Percentiles rank a stretch among this genome's conserved stretches.
phyloP scores from a whole-genome alignment of 2,797 vertebrate genomes.

The Megaceryle alcyon region DNA sequence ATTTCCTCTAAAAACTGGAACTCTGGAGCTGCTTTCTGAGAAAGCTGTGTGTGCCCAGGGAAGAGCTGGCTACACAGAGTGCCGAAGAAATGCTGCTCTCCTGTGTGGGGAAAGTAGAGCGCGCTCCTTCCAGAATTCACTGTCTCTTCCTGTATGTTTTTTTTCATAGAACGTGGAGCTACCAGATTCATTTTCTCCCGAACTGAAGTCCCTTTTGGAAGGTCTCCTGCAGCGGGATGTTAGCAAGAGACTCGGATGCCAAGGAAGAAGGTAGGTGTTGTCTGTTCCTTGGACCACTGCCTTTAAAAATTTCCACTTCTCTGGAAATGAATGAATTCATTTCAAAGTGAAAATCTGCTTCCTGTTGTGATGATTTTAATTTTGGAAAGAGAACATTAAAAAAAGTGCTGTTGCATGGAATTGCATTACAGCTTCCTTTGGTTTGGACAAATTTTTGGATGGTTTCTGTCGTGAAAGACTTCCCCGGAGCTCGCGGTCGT shows the following conservation, averaged over 20 bases:
- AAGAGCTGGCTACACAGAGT: neutral
- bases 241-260: conserved; percentile 91
- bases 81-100: neutral
- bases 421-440: neutral
- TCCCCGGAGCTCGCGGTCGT: neutral
- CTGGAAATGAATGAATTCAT: neutral
- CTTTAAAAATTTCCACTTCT: neutral
- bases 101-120: neutral
- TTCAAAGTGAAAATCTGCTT: conserved; percentile 32
- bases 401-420: neutral
- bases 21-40: neutral
- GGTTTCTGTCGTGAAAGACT: neutral
- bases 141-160: neutral
- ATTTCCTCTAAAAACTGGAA: neutral
- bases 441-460: neutral
- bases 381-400: neutral
- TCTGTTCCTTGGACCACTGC: neutral
- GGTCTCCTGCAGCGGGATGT: conserved; percentile 93
- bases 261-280: conserved; percentile 85
- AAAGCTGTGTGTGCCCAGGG: fast-evolving
- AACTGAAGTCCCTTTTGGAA: conserved; percentile 92
- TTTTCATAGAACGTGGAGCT: conserved; percentile 90
- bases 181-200: conserved; percentile 91
- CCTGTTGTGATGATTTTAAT: conserved; percentile 4
- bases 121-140: fast-evolving